Percentiles rank a stretch among this genome's conserved stretches.
These are phyloP conservation scores for Philypnodon macrostomus DNA, from an alignment of 2,797 vertebrate genomes.

Conservation along the genomic window DNA sequence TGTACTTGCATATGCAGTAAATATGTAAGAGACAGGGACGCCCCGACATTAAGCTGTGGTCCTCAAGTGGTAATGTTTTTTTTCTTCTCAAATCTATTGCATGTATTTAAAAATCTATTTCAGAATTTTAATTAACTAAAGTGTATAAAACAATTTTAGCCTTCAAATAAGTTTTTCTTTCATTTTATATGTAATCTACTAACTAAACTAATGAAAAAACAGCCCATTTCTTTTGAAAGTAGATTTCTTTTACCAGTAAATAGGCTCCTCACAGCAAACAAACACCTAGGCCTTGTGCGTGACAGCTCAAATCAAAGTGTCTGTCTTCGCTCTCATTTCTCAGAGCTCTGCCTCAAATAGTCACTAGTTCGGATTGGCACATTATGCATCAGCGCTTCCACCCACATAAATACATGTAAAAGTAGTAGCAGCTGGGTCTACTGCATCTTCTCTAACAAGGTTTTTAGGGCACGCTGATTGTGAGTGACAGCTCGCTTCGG, in stretches of 20 bases:
- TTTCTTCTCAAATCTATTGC: too few relatives aligned
- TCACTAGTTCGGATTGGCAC: constrained; percentile 36
- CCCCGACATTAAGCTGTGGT: too few relatives aligned
- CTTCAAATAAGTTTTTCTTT: too few relatives aligned
- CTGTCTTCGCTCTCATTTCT: constrained; percentile 36
- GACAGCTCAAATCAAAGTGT: constrained; percentile 32
- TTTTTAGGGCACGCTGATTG: constrained; percentile 62
- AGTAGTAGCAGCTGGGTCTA: constrained; percentile 54
- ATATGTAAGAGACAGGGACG: too few relatives aligned
- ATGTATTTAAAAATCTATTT: too few relatives aligned
- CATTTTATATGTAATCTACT: too few relatives aligned
- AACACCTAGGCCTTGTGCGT: constrained; percentile 6
- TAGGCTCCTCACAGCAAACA: constrained; percentile 14
- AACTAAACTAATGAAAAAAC: not conserved
- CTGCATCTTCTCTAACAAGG: constrained; percentile 58
- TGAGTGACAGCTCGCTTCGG: constrained; percentile 65
- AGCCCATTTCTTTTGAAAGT: not conserved
- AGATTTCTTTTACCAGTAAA: not conserved
- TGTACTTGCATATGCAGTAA: too few relatives aligned
- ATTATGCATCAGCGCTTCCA: constrained; percentile 38
- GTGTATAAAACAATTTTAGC: too few relatives aligned
- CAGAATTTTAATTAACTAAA: too few relatives aligned
- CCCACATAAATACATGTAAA: constrained; percentile 55
- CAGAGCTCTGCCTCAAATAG: constrained; percentile 37
- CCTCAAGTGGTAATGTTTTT: too few relatives aligned